Evolutionary conservation across 2,888 invertebrate species (phyloP), one percentile per base, ranked within the genome.

Genomic region (Sipunculus nudus): DNA sequence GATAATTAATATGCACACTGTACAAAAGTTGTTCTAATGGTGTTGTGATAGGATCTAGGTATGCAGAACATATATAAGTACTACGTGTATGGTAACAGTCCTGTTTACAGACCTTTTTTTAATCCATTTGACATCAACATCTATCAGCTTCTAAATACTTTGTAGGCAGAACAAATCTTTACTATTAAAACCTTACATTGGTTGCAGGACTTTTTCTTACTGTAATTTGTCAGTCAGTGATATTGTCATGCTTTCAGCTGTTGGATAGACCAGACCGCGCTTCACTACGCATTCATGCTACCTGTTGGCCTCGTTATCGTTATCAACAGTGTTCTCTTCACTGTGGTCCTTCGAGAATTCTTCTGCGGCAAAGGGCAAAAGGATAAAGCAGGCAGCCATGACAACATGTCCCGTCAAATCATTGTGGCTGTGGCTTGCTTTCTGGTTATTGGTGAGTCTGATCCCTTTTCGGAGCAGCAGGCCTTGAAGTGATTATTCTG

Each of bases 331-430:
- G 40, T 59, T 32, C 16, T 63, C 28, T 65, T 65, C 60, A 54
- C 74, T 29, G 63, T 78, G 21, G 77, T 80, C 47, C 67, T 79
- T 29, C 61, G 75, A 57, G 75, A 75, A 50, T 73, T 81, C 49
- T 71, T 71, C 41, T 68, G 78, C 45, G 74, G 75, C 16, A 69
- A 73, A 53, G 76, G 76, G 0, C 85, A 88, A 2, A 85, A 87
- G 0, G 78, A 74, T 53, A 86, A 87, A 65, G 86, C 87, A 45
- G 85, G 87, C 64, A 74, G 76, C 48, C 66, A 72, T 32, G 71
- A 73, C 41, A 68, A 77, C 49, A 73, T 77, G 21, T 67, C 75
- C 59, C 76, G 75, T 3, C 80, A 81, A 55, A 68, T 83, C 3
- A 74, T 77, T 45, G 81, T 80, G 13, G 80, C 79, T 10, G 66